Base-by-base conservation (phyloP, 2,888 invertebrate species). In the Atethmia centrago region DNA sequence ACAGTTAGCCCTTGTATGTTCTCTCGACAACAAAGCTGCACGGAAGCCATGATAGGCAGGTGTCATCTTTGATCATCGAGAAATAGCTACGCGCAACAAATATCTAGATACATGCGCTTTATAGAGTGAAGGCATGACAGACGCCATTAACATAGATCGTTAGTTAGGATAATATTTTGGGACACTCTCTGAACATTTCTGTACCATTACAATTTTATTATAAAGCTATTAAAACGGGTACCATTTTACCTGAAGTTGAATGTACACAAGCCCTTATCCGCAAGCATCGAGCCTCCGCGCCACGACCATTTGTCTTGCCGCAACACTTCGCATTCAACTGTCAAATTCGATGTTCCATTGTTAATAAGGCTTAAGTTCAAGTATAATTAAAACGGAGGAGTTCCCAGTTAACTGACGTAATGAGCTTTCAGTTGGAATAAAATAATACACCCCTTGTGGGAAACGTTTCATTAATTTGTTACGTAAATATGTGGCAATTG, bases 271-370 rank as follows among this genome's bases (percentile, higher is more conserved):
- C 66, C 81, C 71, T 85, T 83, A 84, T 79, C 65, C 74, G 63
- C 76, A 74, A 71, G 65, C 71, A 74, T 74, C 79, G 73, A 74
- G 68, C 80, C 74, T 56, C 53, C 49, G 71, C 59, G 81, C 78
- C 72, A 72, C 80, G 77, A 81, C 84, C 88, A 90, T 92, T 91
- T 90, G 88, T 91, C 88, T 90, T 89, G 77, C 77, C 84, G 86
- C 80, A 83, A 87, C 87, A 86, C 88, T 90, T 85, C 86, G 87
- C 88, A 89, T 90, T 91, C 88, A 90, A 87, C 90, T 92, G 91
- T 91, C 92, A 91, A 91, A 91, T 90, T 89, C 89, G 89, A 90
- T 91, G 88, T 90, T 87, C 71, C 87, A 85, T 88, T 87, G 89
- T 90, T 88, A 90, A 88, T 89, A 88, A 88, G 85, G 84, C 87